These are phyloP conservation scores for Drosophila subsilvestris DNA, from an alignment of 2,888 invertebrate genomes.

Conservation along the genomic window DNA sequence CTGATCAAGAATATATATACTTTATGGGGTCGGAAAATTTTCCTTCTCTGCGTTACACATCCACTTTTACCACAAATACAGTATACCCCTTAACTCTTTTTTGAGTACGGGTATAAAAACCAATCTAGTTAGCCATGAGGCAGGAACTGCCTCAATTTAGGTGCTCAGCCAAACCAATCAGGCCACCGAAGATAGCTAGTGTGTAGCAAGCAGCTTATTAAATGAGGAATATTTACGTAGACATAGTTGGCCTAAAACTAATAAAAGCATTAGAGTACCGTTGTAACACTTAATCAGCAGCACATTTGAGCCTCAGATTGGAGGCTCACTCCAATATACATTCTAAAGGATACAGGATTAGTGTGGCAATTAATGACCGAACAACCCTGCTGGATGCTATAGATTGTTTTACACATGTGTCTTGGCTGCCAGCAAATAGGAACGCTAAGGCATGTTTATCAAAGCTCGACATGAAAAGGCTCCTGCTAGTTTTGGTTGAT, in stretches of 20 bases:
- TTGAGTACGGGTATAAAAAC: no score
- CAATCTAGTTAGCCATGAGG: neutral
- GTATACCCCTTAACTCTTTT: no score
- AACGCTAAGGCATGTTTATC: slow-evolving; percentile 37
- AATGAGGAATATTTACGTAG: slow-evolving; percentile 35
- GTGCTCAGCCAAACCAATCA: neutral
- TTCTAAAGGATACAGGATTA: slow-evolving; percentile 50
- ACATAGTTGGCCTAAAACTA: slow-evolving; percentile 25
- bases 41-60: no score
- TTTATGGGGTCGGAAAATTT: no score
- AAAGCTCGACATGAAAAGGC: slow-evolving; percentile 15
- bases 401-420: slow-evolving; percentile 41
- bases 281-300: slow-evolving; percentile 39
- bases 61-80: no score
- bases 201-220: neutral
- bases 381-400: slow-evolving; percentile 19
- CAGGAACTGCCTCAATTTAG: slow-evolving; percentile 4
- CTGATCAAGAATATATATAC: no score
- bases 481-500: slow-evolving; percentile 14
- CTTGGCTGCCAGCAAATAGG: slow-evolving; percentile 7
- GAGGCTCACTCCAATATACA: slow-evolving; percentile 1
- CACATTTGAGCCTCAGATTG: slow-evolving; percentile 6
- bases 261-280: slow-evolving; percentile 47
- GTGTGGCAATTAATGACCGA: slow-evolving; percentile 52
- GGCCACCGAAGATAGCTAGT: neutral